Conservation (phyloP, 2,797 vertebrate species). For the Centropyge bicolor region DNA sequence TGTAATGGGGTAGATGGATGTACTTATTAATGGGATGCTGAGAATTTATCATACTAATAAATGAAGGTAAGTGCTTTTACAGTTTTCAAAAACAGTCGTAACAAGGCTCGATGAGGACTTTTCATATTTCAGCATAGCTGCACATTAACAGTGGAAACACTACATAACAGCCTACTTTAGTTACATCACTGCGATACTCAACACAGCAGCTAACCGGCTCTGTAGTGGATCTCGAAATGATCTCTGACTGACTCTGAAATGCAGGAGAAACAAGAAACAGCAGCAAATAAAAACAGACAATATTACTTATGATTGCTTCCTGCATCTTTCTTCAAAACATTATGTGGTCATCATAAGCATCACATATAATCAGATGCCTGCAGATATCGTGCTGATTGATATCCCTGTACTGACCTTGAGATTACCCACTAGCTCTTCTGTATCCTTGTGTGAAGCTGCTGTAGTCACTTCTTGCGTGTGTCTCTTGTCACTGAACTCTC, state of each 20-base stretch:
- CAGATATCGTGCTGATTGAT: not conserved
- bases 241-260: slow-evolving; percentile 63
- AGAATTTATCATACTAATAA: not conserved
- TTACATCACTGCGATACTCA: slow-evolving; percentile 60
- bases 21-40: not conserved
- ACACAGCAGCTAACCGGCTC: slow-evolving; percentile 58
- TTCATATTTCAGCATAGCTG: slow-evolving; percentile 18
- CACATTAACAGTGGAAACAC: slow-evolving; percentile 19
- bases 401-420: not conserved
- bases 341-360: not conserved
- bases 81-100: slow-evolving; percentile 3
- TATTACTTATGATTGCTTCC: not conserved
- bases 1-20: not conserved
- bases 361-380: not conserved
- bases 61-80: slow-evolving; percentile 3
- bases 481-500: not conserved
- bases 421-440: not conserved
- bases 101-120: slow-evolving; percentile 26
- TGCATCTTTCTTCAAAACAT: not conserved
- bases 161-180: slow-evolving; percentile 37
- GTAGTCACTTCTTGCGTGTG: not conserved
- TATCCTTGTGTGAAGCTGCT: not conserved
- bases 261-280: not conserved
- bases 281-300: not conserved
- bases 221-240: slow-evolving; percentile 70